Base-by-base conservation (phyloP, 2,888 invertebrate species). In the Dasypogon diadema region DNA sequence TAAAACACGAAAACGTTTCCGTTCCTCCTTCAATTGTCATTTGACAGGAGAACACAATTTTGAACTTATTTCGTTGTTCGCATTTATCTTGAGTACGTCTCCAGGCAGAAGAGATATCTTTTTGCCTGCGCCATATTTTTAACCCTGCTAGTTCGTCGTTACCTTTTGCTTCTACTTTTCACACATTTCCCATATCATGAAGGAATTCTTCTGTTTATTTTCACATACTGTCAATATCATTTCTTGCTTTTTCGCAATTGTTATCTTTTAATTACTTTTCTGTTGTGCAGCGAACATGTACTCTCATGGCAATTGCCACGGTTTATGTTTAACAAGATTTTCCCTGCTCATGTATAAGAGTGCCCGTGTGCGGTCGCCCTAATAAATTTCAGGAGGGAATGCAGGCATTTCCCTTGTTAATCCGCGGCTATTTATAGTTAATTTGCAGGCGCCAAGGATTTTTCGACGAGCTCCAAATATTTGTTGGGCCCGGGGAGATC, bases 61-160 rank as follows among this genome's bases (percentile, higher is more conserved):
- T 16, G 65, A 65, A 48, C 65, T 65, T 65, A 65, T 18, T 65
- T 65, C 48, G 46, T 46, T 46, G 48, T 46, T 46, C 10, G 65
- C 14, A 65, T 65, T 65, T 65, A 65, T 65, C 65, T 63, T 37
- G 48, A 6, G 46, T 14, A 16, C 48, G 26, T 14, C 42, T n/a
- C 24, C 21, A 12, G 46, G 26, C 12, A 22, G 65, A 24, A 14
- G 65, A 42, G 46, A 65, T 65, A 65, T 65, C 65, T 21, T 24
- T 46, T 46, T 22, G 46, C 46, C n/a, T 12, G n/a, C 65, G 46
- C 65, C 65, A 65, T 42, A 65, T 65, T 46, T 63, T 65, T 37
- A 65, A 26, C 24, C n/a, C 16, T 65, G 22, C 22, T 12, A 12
- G 12, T 65, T n/a, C 48, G 65, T 18, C 46, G 51, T 51, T 6